phyloP scores from a whole-genome alignment of 2,888 invertebrate species.

The Dasysyrphus tricinctus region DNA sequence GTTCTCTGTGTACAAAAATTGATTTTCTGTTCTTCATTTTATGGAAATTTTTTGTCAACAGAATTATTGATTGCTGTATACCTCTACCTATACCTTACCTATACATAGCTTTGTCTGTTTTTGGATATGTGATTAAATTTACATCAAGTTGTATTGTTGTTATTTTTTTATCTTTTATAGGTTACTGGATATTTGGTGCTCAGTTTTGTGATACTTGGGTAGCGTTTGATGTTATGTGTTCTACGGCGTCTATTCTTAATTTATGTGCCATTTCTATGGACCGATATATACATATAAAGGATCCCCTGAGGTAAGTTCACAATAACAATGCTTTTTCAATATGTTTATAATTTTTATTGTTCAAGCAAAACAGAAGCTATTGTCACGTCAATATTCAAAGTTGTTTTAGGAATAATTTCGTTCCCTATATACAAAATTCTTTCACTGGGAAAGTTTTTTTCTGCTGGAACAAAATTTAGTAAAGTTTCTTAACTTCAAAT shows the following conservation, averaged over 20 bases:
- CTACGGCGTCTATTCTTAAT: slow-evolving; percentile 99
- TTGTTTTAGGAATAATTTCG: too few species aligned
- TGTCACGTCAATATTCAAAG: not conserved
- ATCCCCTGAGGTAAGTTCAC: slow-evolving; percentile 90
- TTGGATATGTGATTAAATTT: slow-evolving; percentile 27
- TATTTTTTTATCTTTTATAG: slow-evolving; percentile 76
- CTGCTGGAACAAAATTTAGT: too few species aligned
- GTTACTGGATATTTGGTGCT: slow-evolving; percentile 97
- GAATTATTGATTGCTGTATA: slow-evolving; percentile 10
- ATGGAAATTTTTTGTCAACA: slow-evolving; percentile 19
- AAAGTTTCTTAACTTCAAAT: too few species aligned
- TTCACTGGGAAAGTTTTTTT: too few species aligned
- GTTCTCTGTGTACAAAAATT: not conserved
- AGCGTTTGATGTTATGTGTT: slow-evolving; percentile 99
- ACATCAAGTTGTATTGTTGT: slow-evolving; percentile 40
- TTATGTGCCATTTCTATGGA: slow-evolving; percentile 99
- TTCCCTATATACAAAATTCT: too few species aligned
- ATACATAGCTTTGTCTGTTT: not conserved
- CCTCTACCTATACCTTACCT: not conserved
- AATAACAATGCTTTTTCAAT: not conserved
- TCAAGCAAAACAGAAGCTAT: not conserved
- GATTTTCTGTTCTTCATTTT: slow-evolving; percentile 34
- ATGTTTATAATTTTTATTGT: not conserved
- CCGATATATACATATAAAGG: slow-evolving; percentile 96
- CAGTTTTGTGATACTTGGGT: slow-evolving; percentile 99